Percentiles rank a stretch among this genome's conserved stretches.
phyloP scores from a whole-genome alignment of 37 sponge, comb jelly and placozoan species.

The Haliclona indistincta region DNA sequence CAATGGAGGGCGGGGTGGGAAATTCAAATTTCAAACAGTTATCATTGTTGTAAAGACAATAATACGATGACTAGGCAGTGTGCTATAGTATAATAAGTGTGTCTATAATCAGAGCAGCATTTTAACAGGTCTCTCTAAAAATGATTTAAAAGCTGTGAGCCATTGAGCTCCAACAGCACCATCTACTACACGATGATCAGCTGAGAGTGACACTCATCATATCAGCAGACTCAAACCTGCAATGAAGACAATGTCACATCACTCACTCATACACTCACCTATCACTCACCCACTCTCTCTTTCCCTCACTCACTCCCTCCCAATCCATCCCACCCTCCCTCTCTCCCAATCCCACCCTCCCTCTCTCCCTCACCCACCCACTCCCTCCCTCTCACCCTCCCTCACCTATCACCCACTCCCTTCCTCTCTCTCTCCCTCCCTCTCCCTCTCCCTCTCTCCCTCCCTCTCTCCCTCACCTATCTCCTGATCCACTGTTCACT shows the following conservation, averaged over 20 bases:
- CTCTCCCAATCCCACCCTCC: too few relatives aligned
- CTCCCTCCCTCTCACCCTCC: not conserved
- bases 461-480: not conserved
- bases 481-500: conserved; percentile 26
- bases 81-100: too few relatives aligned
- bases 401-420: not conserved
- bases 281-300: not conserved
- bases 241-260: not conserved
- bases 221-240: conserved; percentile 51
- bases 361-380: too few relatives aligned
- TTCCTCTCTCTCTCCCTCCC: not conserved
- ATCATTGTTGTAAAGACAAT: too few relatives aligned
- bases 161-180: conserved; percentile 97
- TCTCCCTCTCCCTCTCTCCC: not conserved
- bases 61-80: too few relatives aligned
- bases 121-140: conserved; percentile 82
- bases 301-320: too few relatives aligned
- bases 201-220: conserved; percentile 96
- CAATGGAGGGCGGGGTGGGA: too few relatives aligned
- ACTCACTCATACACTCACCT: not conserved
- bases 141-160: conserved; percentile 73
- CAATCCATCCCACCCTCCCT: too few relatives aligned
- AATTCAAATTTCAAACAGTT: too few relatives aligned
- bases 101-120: conserved; percentile 91
- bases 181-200: conserved; percentile 97